Conservation (phyloP, 2,113 vertebrate species). For the Microcebus jonahi region DNA sequence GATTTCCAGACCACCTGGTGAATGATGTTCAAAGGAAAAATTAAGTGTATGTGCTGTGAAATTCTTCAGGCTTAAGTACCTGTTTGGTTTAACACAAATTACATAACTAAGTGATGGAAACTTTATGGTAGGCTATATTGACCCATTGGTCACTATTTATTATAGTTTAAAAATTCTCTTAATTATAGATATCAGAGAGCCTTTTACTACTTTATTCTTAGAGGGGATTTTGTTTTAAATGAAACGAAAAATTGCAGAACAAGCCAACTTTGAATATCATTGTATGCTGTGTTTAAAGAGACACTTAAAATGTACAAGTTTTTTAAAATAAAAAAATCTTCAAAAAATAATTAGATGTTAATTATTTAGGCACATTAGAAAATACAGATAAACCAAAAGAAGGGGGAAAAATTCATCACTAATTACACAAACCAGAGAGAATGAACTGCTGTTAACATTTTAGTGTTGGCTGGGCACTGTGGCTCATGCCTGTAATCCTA, state of each 20-base stretch:
- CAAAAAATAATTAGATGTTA: not conserved
- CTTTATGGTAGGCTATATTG: not conserved
- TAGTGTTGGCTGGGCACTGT: not conserved
- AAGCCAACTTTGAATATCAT: not conserved
- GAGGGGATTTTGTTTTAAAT: not conserved
- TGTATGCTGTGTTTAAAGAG: not conserved
- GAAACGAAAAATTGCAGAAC: not conserved
- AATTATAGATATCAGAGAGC: not conserved
- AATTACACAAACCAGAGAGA: not conserved
- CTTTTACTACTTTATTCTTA: conserved; percentile 8
- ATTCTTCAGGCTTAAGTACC: not conserved
- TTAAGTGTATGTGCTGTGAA: not conserved
- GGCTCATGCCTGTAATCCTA: no score
- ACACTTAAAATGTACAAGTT: not conserved
- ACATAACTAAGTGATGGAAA: not conserved
- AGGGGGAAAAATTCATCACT: not conserved
- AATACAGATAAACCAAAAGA: not conserved
- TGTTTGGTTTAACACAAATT: not conserved
- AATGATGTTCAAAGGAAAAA: conserved; percentile 33
- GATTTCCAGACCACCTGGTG: not conserved
- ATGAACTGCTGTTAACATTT: conserved; percentile 10
- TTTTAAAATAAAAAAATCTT: not conserved
- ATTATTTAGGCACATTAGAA: not conserved
- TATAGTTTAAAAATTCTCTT: not conserved
- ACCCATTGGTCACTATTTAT: not conserved